These are phyloP conservation scores for Gonioctena quinquepunctata DNA, from an alignment of 1,140 invertebrate genomes.

Conservation along the genomic window DNA sequence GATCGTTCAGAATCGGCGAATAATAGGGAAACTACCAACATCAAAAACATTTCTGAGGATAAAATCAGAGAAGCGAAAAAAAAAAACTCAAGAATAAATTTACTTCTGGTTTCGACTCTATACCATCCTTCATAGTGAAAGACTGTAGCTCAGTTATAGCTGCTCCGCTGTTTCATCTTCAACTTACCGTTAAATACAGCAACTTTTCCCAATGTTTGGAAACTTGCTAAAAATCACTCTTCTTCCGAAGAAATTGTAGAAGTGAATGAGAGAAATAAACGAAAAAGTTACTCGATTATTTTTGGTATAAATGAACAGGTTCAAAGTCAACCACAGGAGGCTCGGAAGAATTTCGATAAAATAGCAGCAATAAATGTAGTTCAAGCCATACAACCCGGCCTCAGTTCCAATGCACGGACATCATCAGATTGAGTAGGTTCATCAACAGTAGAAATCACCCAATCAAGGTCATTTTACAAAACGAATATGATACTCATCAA, in stretches of 20 bases:
- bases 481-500: neutral
- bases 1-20: neutral
- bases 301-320: neutral
- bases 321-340: neutral
- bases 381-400: neutral
- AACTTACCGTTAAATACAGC: too few relatives aligned
- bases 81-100: neutral
- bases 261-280: conserved; percentile 1
- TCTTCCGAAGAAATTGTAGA: neutral
- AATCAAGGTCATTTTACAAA: neutral
- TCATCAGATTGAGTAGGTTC: neutral
- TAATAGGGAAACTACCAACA: neutral
- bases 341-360: neutral
- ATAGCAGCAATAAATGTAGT: neutral
- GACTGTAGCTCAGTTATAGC: too few relatives aligned
- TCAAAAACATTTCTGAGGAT: neutral
- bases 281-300: neutral
- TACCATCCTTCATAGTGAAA: too few relatives aligned
- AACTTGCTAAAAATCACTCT: too few relatives aligned
- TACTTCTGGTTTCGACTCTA: neutral
- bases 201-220: too few relatives aligned
- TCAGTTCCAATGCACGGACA: neutral
- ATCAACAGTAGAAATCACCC: neutral
- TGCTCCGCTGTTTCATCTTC: too few relatives aligned
- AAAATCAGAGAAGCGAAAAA: neutral